phyloP scores from a whole-genome alignment of 1,140 invertebrate species.

The Drosophila arizonae region DNA sequence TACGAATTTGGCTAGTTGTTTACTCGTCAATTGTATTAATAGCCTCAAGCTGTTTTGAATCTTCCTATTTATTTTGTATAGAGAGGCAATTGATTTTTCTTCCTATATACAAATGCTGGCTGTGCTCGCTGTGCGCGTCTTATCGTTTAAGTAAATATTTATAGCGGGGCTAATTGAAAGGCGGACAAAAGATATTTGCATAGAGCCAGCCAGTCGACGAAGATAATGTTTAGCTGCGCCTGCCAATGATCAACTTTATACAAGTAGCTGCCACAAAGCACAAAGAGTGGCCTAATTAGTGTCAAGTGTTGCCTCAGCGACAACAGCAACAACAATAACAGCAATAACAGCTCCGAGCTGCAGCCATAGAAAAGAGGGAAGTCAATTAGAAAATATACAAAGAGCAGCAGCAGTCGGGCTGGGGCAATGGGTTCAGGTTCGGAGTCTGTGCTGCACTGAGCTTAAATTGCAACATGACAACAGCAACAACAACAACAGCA shows the following conservation, averaged over 20 bases:
- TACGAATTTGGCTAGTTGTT: constrained; percentile 25
- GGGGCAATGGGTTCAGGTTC: constrained; percentile 16
- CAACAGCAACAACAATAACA: constrained; percentile 30
- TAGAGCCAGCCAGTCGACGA: constrained; percentile 32
- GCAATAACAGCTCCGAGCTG: constrained; percentile 28
- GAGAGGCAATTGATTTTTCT: constrained; percentile 54
- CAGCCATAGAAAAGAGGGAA: constrained; percentile 74
- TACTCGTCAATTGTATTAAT: constrained; percentile 39
- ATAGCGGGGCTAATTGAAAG: constrained; percentile 66
- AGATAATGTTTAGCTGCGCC: constrained; percentile 65
- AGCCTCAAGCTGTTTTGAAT: constrained; percentile 28
- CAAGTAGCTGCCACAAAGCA: constrained; percentile 55
- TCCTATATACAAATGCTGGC: constrained; percentile 58
- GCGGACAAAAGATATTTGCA: constrained; percentile 69
- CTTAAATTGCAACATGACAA: constrained; percentile 58
- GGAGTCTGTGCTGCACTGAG: constrained; percentile 36
- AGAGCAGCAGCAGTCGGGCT: constrained; percentile 40
- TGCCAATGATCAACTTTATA: constrained; percentile 48
- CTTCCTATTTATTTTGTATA: constrained; percentile 54
- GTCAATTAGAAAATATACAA: constrained; percentile 79
- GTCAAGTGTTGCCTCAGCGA: constrained; percentile 75
- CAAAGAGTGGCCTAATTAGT: constrained; percentile 81
- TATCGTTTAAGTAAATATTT: constrained; percentile 71
- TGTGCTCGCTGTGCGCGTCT: constrained; percentile 41
- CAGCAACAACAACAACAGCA: constrained; percentile 10